Evolutionary conservation across 2,888 invertebrate genomes (phyloP), one percentile per base, ranked within the genome.

Genomic region (Lysandra coridon): DNA sequence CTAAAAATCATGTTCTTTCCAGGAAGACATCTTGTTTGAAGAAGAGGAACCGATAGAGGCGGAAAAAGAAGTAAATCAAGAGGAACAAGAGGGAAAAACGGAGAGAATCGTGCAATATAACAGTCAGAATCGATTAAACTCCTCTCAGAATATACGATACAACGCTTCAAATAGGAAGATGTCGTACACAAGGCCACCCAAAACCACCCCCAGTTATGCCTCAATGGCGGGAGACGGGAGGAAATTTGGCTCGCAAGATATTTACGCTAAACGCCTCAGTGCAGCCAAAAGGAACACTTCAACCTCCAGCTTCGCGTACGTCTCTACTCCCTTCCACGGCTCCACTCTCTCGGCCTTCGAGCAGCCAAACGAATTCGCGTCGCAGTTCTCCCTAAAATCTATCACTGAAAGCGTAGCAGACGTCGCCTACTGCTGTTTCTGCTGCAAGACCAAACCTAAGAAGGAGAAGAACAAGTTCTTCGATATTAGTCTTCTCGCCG

Each of bases 271-370:
- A 0, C 86, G 89, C 37, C 80, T 91, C 0, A 93, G 93, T 60
- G 88, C 87, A 0, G 87, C 87, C 1, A 96, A 95, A 84, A 95
- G 96, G 57, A 97, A 96, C 37, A 96, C 97, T 10, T 98, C 97
- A 0, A 97, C 97, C 0, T 97, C 97, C 5, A 97, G 97, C 78
- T 97, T 98, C 84, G 96, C 97, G 53, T 98, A 98, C 85, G 95
- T 98, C 0, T 97, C 97, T 14, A 98, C 98, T 0, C 97, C 97
- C 0, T 98, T 97, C 88, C 98, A 98, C 85, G 98, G 98, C 0
- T 98, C 98, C 60, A 97, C 98, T 0, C 85, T 98, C 0, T 97
- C 97, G 0, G 96, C 96, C 0, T 95, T 98, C 83, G 97, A 97
- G 64, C 96, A 96, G 78, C 97, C 97, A 0, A 96, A 96, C 86